phyloP scores from a whole-genome alignment of 2,797 vertebrate species.

The Todus mexicanus region DNA sequence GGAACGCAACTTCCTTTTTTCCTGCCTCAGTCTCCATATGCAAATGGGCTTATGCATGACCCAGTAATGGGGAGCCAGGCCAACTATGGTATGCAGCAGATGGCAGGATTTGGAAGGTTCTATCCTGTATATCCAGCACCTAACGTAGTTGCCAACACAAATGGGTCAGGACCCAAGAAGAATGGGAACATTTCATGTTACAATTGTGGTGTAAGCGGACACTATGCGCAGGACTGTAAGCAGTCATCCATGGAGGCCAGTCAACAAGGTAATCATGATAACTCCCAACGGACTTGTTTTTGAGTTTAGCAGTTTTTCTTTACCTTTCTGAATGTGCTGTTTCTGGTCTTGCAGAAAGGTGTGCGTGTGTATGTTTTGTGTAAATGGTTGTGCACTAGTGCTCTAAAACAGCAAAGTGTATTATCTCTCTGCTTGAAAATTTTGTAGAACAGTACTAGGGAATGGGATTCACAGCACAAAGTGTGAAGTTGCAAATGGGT shows the following conservation, averaged over 20 bases:
- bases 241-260: conserved; percentile 89
- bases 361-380: conserved; percentile 60
- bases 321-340: conserved; percentile 57
- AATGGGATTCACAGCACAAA: neutral
- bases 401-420: conserved; percentile 29
- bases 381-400: conserved; percentile 62
- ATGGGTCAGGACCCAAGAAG: conserved; percentile 86
- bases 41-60: conserved; percentile 84
- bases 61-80: conserved; percentile 88
- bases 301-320: conserved; percentile 66
- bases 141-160: conserved; percentile 81
- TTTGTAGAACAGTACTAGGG: conserved; percentile 26
- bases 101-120: conserved; percentile 85
- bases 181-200: conserved; percentile 90
- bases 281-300: conserved; percentile 79
- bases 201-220: conserved; percentile 91
- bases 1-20: conserved; percentile 86
- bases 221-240: conserved; percentile 93
- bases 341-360: conserved; percentile 58
- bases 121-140: conserved; percentile 83
- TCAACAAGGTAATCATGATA: conserved; percentile 88
- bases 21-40: conserved; percentile 81
- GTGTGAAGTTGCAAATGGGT: neutral
- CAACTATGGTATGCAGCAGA: conserved; percentile 88
- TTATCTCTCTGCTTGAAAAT: conserved; percentile 32